A percentile compares a stretch with the other conserved stretches of the same genome.
phyloP scores from a whole-genome alignment of 2,888 invertebrate species.

The Steinernema hermaphroditum region DNA sequence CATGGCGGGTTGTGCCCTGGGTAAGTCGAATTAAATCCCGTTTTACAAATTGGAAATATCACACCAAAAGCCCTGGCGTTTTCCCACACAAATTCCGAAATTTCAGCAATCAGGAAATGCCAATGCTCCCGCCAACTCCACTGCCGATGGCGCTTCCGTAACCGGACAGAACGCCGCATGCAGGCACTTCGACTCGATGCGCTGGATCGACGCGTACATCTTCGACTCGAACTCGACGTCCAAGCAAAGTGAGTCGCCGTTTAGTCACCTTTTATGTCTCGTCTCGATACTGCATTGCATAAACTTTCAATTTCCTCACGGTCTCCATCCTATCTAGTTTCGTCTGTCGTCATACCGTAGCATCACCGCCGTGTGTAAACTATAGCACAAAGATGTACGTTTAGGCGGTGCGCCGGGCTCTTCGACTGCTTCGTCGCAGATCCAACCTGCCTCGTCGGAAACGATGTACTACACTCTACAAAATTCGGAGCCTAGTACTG shows the following conservation, averaged over 20 bases:
- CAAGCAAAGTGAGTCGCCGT: neutral
- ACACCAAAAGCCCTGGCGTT: too few species aligned
- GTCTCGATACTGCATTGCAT: too few species aligned
- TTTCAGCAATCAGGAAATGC: slow-evolving; percentile 22
- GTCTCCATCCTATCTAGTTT: too few species aligned
- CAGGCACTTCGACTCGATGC: slow-evolving; percentile 35
- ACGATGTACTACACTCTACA: slow-evolving; percentile 3
- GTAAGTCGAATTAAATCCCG: too few species aligned
- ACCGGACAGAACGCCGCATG: slow-evolving; percentile 28
- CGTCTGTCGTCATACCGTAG: too few species aligned
- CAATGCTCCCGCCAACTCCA: neutral
- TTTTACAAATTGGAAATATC: too few species aligned
- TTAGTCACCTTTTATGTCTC: too few species aligned
- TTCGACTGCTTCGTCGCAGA: neutral
- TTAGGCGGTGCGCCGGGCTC: neutral
- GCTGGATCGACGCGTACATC: slow-evolving; percentile 34
- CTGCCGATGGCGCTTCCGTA: slow-evolving; percentile 5
- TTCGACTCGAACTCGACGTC: slow-evolving; percentile 13
- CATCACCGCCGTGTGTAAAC: too few species aligned
- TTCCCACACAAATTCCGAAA: neutral
- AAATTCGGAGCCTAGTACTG: neutral
- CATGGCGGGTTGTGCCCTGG: too few species aligned
- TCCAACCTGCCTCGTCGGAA: neutral
- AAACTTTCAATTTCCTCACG: too few species aligned
- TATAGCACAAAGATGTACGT: too few species aligned